A percentile compares a stretch with the other conserved stretches of the same genome.
Conservation (phyloP, 37 sponge, comb jelly and placozoan genomes). For the Corticium candelabrum region DNA sequence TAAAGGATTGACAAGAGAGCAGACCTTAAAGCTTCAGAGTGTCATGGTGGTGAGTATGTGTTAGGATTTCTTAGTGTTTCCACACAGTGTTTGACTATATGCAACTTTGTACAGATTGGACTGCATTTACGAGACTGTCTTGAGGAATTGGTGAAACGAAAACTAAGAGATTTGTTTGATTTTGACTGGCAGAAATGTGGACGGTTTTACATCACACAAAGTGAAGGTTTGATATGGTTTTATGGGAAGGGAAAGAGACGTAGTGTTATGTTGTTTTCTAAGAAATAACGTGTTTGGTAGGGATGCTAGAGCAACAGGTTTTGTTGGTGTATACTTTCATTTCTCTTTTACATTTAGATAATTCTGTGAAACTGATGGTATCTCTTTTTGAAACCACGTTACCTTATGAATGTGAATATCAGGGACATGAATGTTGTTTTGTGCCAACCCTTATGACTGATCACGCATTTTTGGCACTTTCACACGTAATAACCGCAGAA, state of each 20-base stretch:
- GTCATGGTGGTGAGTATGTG: too few species aligned
- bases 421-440: not conserved
- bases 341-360: too few species aligned
- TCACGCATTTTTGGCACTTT: not conserved
- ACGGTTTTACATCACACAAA: slow-evolving; percentile 24
- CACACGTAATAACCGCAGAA: not conserved
- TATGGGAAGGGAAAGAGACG: too few species aligned
- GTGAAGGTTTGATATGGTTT: not conserved
- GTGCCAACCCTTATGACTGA: not conserved
- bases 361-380: not conserved
- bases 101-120: not conserved
- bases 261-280: too few species aligned
- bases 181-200: slow-evolving; percentile 80
- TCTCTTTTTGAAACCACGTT: not conserved
- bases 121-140: slow-evolving; percentile 46
- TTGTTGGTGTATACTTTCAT: too few species aligned
- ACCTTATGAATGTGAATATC: not conserved
- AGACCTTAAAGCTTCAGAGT: not conserved
- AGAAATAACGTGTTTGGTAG: too few species aligned
- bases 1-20: not conserved
- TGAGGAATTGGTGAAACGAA: slow-evolving; percentile 63
- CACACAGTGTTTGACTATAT: too few species aligned
- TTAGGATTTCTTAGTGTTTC: too few species aligned
- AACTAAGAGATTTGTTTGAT: slow-evolving; percentile 53
- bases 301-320: too few species aligned